phyloP scores from a whole-genome alignment of 2,113 vertebrate species.

The Hucho hucho region DNA sequence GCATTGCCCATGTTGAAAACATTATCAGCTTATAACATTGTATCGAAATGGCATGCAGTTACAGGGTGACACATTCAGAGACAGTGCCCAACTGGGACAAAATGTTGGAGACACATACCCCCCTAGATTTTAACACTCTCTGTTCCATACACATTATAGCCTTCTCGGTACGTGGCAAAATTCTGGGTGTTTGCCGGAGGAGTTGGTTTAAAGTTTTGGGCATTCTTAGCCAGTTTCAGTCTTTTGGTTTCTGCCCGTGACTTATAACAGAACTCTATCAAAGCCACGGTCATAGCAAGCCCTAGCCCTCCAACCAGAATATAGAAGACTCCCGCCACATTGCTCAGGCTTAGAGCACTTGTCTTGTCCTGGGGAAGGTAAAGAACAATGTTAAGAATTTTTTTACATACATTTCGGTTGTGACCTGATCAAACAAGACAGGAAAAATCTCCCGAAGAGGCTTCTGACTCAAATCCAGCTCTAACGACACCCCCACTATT shows the following conservation, averaged over 20 bases:
- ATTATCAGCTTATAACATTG: not conserved
- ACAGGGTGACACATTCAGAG: not conserved
- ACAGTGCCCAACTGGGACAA: not conserved
- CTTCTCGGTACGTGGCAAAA: constrained; percentile 98
- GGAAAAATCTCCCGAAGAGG: not conserved
- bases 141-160: constrained; percentile 99
- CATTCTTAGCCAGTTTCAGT: constrained; percentile 95
- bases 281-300: constrained; percentile 98
- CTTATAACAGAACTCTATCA: constrained; percentile 99
- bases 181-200: constrained; percentile 91
- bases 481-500: constrained; percentile 24
- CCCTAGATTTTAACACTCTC: constrained; percentile 98
- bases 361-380: constrained; percentile 98
- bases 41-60: not conserved
- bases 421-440: constrained; percentile 13
- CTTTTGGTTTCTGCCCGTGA: constrained; percentile 95
- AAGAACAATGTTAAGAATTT: constrained; percentile 68
- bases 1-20: not conserved
- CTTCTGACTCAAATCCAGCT: constrained; percentile 19
- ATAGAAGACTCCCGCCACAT: constrained; percentile 99
- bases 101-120: constrained; percentile 71
- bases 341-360: constrained; percentile 98
- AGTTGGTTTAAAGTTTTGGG: constrained; percentile 95
- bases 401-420: constrained; percentile 26
- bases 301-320: constrained; percentile 98